These are phyloP conservation scores for Oryzias curvinotus DNA, from an alignment of 2,113 vertebrate species.

Conservation along the genomic window DNA sequence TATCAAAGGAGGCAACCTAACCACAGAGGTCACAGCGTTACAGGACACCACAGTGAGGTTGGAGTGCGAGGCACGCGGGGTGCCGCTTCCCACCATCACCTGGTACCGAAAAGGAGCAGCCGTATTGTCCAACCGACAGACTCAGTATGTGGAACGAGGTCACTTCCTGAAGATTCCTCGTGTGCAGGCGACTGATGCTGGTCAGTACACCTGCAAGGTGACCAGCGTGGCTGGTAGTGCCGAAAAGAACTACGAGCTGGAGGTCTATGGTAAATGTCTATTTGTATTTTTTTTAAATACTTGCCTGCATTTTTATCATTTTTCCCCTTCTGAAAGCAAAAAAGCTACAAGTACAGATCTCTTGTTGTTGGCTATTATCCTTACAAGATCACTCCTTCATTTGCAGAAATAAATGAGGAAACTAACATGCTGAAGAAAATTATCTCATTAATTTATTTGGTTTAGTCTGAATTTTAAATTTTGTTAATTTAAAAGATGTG, in stretches of 20 bases:
- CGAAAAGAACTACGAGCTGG: slow-evolving; percentile 84
- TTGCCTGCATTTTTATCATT: not conserved
- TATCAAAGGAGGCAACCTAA: slow-evolving; percentile 89
- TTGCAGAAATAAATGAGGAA: too few species aligned
- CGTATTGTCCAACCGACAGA: slow-evolving; percentile 79
- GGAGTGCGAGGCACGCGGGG: slow-evolving; percentile 89
- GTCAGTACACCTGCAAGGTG: slow-evolving; percentile 82
- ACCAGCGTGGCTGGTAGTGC: slow-evolving; percentile 82
- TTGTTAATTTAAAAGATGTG: too few species aligned
- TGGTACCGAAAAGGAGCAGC: slow-evolving; percentile 86
- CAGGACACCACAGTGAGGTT: slow-evolving; percentile 81
- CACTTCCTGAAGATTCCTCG: slow-evolving; percentile 86
- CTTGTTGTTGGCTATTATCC: too few species aligned
- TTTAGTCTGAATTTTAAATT: too few species aligned
- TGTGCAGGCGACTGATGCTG: slow-evolving; percentile 84
- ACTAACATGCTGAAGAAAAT: too few species aligned
- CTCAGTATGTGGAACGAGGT: slow-evolving; percentile 85
- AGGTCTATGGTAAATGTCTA: slow-evolving; percentile 85
- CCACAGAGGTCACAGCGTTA: slow-evolving; percentile 80
- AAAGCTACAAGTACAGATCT: too few species aligned
- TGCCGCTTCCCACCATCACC: slow-evolving; percentile 85
- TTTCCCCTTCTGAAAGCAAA: too few species aligned
- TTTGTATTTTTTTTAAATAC: too few species aligned
- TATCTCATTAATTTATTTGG: too few species aligned
- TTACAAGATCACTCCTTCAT: too few species aligned